These are phyloP conservation scores for Chanos chanos DNA, from an alignment of 2,797 vertebrate species.

Conservation along the genomic window DNA sequence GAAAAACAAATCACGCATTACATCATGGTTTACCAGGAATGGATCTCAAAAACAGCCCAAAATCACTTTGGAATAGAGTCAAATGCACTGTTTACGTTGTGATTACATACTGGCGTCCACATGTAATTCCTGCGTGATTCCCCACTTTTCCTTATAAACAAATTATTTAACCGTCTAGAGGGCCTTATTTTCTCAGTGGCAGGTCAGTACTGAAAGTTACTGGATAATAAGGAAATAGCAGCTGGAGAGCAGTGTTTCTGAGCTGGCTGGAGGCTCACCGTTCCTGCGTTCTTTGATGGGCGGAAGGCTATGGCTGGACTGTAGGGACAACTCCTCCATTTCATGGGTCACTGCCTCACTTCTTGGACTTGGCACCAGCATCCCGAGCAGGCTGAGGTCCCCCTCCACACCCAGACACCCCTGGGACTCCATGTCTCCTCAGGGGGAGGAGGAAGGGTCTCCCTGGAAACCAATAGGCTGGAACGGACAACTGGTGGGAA, in stretches of 20 bases:
- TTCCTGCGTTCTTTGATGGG: conserved; percentile 75
- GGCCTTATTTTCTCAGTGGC: conserved; percentile 52
- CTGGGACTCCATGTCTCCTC: conserved; percentile 65
- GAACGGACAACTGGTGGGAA: conserved; percentile 16
- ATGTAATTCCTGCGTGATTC: conserved; percentile 53
- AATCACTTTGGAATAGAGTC: conserved; percentile 37
- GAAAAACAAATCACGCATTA: conserved; percentile 28
- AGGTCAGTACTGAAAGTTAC: conserved; percentile 47
- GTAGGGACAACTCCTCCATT: conserved; percentile 76
- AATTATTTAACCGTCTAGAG: conserved; percentile 44
- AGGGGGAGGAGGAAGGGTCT: conserved; percentile 13
- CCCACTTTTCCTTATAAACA: conserved; percentile 54
- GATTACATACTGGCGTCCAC: conserved; percentile 51
- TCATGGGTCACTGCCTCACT: conserved; percentile 80
- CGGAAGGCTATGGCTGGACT: conserved; percentile 68
- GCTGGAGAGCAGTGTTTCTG: conserved; percentile 14
- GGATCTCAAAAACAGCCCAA: conserved; percentile 26
- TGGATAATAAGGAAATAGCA: conserved; percentile 45
- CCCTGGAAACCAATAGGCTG: conserved; percentile 10
- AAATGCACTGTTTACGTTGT: conserved; percentile 39
- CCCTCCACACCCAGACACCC: conserved; percentile 61
- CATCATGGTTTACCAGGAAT: conserved; percentile 30
- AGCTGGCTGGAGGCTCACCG: conserved; percentile 59
- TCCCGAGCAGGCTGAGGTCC: conserved; percentile 50
- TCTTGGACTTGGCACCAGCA: conserved; percentile 75